Evolutionary conservation across 2,888 invertebrate genomes (phyloP), one percentile per base, ranked within the genome.

Genomic region (Pocota personata): DNA sequence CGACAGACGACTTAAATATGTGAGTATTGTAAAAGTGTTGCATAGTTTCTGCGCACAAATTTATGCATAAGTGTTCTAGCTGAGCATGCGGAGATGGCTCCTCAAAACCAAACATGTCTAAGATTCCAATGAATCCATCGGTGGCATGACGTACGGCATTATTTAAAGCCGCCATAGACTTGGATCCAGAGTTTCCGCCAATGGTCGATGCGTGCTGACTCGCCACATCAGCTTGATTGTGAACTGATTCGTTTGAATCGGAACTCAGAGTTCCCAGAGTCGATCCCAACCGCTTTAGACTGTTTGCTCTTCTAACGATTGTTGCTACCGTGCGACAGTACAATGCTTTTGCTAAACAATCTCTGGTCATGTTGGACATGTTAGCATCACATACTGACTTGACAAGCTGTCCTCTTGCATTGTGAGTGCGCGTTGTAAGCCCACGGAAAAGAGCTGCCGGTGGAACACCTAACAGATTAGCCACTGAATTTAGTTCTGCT

Each of bases 11-110:
- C 92, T 98, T 98, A 93, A 98, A 98, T 89, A 98, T 97, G 93
- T 98, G 98, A 69, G 98, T 98, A 93, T 98, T 98, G 94, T 98
- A 98, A 93, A 98, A 98, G 93, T 98, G 98, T 92, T 98, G 98
- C 97, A 98, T 97, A 35, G 98, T 98, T 93, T 98, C 98, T 0
- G 98, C 98, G 93, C 98, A 98, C 84, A 98, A 93, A 93, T 98
- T 98, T 89, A 98, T 97, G 93, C 98, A 98, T 80, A 98, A 93
- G 92, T 98, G 98, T 92, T 98, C 98, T 89, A 98, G 93, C 88
- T 97, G 97, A 89, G 97, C 96, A 78, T 92, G 92, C 1, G 97
- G 97, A 92, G 96, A 96, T 32, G 97, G 97, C 91, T 97, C 97
- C 93, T 98, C 98, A 93, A 98, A 98, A 4, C 98, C 98, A 93